These are phyloP conservation scores for Poliocrania exsul DNA, from an alignment of 2,797 vertebrate species.

Conservation along the genomic window DNA sequence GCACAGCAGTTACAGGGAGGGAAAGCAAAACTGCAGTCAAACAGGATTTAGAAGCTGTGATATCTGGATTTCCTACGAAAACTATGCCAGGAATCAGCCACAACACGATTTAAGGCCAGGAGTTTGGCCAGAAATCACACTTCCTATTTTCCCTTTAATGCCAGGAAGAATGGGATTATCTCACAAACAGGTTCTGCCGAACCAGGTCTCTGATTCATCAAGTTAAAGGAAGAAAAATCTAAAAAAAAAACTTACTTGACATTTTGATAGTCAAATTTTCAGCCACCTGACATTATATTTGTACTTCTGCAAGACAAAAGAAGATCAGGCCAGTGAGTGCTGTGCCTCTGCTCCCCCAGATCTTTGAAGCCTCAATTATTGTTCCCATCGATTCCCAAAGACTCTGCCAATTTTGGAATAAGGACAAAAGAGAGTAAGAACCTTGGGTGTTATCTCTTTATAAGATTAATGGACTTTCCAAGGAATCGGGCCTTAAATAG, in stretches of 20 bases:
- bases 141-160: not conserved
- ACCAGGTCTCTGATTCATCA: not conserved
- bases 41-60: not conserved
- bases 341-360: not conserved
- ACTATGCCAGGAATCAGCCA: not conserved
- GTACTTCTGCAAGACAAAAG: constrained; percentile 78
- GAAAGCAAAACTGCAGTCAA: not conserved
- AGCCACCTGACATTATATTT: constrained; percentile 81
- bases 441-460: rapidly evolving
- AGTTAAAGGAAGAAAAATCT: not conserved
- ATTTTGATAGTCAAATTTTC: constrained; percentile 84
- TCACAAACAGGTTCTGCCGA: not conserved
- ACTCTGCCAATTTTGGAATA: not conserved
- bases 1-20: not conserved
- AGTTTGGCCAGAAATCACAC: not conserved
- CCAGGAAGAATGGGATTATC: not conserved
- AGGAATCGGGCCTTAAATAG: not conserved
- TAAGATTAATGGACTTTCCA: not conserved
- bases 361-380: not conserved
- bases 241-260: constrained; percentile 88
- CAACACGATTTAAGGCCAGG: not conserved
- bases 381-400: too few species aligned
- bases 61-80: not conserved
- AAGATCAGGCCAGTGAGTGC: constrained; percentile 63
- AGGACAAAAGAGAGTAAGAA: not conserved